These are phyloP conservation scores for Cylas formicarius DNA, from an alignment of 1,140 invertebrate genomes.

Conservation along the genomic window DNA sequence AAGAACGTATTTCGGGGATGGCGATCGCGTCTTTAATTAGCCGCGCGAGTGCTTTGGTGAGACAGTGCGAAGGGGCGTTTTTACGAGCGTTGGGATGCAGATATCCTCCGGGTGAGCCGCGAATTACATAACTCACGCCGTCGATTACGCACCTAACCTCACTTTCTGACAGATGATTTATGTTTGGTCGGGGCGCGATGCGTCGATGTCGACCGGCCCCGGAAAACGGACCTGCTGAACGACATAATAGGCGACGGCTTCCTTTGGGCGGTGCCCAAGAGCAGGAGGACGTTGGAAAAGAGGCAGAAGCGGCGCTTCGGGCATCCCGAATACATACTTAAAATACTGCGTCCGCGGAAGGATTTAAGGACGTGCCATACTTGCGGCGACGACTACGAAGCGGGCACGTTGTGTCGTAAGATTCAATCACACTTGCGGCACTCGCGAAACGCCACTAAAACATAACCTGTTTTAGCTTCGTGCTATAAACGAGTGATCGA, in stretches of 20 bases:
- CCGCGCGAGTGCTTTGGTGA: constrained; percentile 14
- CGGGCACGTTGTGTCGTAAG: constrained; percentile 70
- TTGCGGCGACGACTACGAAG: constrained; percentile 77
- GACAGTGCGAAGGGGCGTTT: constrained; percentile 33
- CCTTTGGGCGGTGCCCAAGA: constrained; percentile 74
- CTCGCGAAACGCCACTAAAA: too few relatives aligned
- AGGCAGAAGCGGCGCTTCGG: constrained; percentile 66
- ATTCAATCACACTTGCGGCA: not conserved
- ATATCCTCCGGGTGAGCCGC: constrained; percentile 44
- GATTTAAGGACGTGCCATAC: constrained; percentile 66
- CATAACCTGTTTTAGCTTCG: constrained; percentile 47
- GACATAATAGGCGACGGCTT: constrained; percentile 65
- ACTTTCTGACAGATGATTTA: constrained; percentile 36
- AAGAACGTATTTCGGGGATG: too few relatives aligned
- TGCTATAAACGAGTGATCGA: constrained; percentile 74
- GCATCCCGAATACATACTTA: constrained; percentile 53
- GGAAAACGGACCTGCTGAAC: constrained; percentile 41
- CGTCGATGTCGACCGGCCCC: constrained; percentile 31
- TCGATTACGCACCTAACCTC: constrained; percentile 28
- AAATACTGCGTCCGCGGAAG: constrained; percentile 61
- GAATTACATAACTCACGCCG: constrained; percentile 33
- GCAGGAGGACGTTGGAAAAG: constrained; percentile 65
- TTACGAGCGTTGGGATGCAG: constrained; percentile 35
- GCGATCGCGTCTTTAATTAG: constrained; percentile 18
- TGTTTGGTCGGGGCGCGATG: constrained; percentile 15